Conservation (phyloP, 1,140 invertebrate genomes). For the Drosophila ambigua region DNA sequence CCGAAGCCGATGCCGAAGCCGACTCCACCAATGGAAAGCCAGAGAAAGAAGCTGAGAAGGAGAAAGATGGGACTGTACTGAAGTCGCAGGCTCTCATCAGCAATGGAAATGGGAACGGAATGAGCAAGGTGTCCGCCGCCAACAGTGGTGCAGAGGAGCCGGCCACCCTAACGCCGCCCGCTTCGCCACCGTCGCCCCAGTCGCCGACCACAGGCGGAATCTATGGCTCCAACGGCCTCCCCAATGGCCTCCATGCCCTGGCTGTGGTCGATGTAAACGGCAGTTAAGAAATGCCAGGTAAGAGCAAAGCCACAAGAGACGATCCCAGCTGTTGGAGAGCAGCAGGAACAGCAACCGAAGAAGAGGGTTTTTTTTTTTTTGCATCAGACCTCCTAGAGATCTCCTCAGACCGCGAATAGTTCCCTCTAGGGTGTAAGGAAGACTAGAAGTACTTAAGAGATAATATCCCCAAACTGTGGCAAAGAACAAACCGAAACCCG, state of each 20-base stretch:
- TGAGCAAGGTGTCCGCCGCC: conserved; percentile 9
- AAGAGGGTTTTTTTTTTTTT: background rate
- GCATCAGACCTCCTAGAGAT: conserved; percentile 25
- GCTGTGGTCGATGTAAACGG: conserved; percentile 70
- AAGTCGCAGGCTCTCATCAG: conserved; percentile 2
- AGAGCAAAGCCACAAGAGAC: background rate
- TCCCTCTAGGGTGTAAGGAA: conserved; percentile 12
- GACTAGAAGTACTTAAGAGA: conserved; percentile 10
- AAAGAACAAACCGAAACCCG: background rate
- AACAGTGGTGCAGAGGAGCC: conserved; percentile 35
- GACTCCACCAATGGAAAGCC: conserved; percentile 7
- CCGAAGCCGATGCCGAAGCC: conserved; percentile 18
- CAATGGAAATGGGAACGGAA: conserved; percentile 39
- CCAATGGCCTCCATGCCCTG: conserved; percentile 61
- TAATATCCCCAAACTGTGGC: no score
- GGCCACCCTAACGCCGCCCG: conserved; percentile 72
- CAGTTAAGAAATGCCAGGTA: conserved; percentile 65
- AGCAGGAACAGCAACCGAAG: background rate
- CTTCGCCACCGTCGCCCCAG: conserved; percentile 50
- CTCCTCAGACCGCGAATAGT: background rate
- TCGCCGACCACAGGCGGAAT: conserved; percentile 12
- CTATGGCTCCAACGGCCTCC: conserved; percentile 42
- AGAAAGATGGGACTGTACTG: conserved; percentile 4
- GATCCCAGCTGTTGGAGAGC: background rate
- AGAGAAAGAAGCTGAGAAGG: conserved; percentile 1